These are phyloP conservation scores for Phymorhynchus buccinoides DNA, from an alignment of 1,140 invertebrate genomes.

Conservation along the genomic window DNA sequence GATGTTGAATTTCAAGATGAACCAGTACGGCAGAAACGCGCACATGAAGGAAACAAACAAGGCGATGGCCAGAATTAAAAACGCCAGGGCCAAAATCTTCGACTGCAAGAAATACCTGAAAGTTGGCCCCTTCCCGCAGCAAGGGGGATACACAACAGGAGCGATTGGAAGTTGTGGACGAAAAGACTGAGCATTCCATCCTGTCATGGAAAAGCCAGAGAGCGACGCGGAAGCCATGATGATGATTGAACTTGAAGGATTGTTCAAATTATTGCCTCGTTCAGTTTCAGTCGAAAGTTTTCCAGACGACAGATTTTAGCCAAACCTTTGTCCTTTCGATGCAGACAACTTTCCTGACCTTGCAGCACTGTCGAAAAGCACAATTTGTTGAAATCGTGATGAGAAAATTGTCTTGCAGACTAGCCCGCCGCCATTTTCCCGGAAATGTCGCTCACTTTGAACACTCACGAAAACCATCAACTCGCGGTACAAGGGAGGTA, in stretches of 20 bases:
- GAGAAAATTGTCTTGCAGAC: background rate
- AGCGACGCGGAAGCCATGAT: conserved; percentile 32
- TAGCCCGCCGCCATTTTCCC: conserved; percentile 10
- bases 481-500: no score
- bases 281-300: no score
- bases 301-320: no score
- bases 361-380: background rate
- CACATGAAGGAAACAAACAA: background rate
- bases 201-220: conserved; percentile 30
- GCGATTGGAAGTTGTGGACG: conserved; percentile 19
- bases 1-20: conserved; percentile 26
- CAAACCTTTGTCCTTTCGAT: no score
- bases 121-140: background rate
- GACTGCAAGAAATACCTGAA: conserved; percentile 30
- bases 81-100: conserved; percentile 17
- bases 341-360: no score
- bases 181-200: conserved; percentile 24
- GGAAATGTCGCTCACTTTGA: conserved; percentile 10
- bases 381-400: background rate
- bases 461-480: no score
- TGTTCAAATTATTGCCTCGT: no score
- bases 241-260: no score
- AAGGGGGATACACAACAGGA: conserved; percentile 24
- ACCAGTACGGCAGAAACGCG: conserved; percentile 4
- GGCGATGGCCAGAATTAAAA: conserved; percentile 12